Base-by-base conservation (phyloP, 2,797 vertebrate species). In the Triplophysa bombifrons region DNA sequence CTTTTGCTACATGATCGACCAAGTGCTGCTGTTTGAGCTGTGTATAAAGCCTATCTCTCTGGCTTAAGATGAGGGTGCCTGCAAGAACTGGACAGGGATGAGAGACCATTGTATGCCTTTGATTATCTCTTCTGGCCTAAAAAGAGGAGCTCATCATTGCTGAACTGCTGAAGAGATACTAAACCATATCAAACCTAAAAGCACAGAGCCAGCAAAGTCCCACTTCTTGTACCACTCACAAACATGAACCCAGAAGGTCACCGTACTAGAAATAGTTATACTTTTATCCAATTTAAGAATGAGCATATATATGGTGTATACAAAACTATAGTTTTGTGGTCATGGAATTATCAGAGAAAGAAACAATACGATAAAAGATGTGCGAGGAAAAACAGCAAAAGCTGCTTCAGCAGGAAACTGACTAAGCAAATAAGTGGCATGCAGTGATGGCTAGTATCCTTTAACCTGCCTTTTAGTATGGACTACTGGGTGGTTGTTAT, bases 141-240 rank as follows among this genome's bases (percentile, higher is more conserved):
- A 64, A 65, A 74, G 48, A 58, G 55, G 30, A 63, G 48, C 58
- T 64, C 76, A 72, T 72, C 76, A 74, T 22, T 60, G 22, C 70
- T 60, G 63, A 76, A 78, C 70, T 67, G 58, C 75, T 65, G 81
- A 74, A 56, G 76, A 41, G 76, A 69, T 70, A 65, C 76, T 78
- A 74, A 82, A 83, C 72, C 72, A 25, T 60, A 63, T 25, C 72
- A 71, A 56, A 58, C n/a, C 46, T 3, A 25, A 38, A 53, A 79
- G 41, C 46, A 17, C 3, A 65, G 8, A 22, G 38, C 61, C 22
- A 25, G 34, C 27, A 38, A 67, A 77, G 58, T 65, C 30, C 56
- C 4, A 30, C 51, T 63, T 72, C 64, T 63, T 41, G 16, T 38
- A 25, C 11, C 46, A 72, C 51, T 50, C 46, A 64, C 67, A 71